phyloP scores from a whole-genome alignment of 2,797 vertebrate species.

The Pseudochirops corinnae region DNA sequence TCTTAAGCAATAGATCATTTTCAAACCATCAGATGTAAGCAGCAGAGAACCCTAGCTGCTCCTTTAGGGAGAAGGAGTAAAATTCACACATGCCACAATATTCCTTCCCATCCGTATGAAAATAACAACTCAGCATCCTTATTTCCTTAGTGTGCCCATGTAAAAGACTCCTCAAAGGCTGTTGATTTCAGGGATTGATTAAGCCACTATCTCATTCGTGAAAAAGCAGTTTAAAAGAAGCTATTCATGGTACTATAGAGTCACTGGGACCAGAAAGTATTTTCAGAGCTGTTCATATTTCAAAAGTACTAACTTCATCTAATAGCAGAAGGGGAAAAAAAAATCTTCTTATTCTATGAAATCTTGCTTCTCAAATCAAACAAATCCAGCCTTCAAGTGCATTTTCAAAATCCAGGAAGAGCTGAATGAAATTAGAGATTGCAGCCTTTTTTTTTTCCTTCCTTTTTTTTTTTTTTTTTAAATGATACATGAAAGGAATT shows the following conservation, averaged over 20 bases:
- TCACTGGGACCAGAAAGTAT: neutral
- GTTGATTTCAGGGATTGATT: conserved; percentile 52
- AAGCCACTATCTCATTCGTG: conserved; percentile 42
- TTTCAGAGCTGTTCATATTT: conserved; percentile 27
- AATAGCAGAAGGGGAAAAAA: conserved; percentile 38
- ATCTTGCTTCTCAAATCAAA: conserved; percentile 41
- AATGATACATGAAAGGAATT: conserved; percentile 73
- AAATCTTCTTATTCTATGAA: conserved; percentile 19
- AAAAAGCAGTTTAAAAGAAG: conserved; percentile 14
- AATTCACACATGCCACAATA: neutral
- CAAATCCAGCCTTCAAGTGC: conserved; percentile 68
- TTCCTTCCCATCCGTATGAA: conserved; percentile 11
- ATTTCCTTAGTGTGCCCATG: neutral
- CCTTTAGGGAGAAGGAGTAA: neutral
- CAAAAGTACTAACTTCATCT: conserved; percentile 24
- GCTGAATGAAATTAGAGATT: conserved; percentile 49
- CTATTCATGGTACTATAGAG: neutral
- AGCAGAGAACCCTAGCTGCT: neutral
- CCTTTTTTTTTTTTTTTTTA: neutral
- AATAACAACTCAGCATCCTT: neutral
- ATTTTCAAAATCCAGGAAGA: conserved; percentile 68
- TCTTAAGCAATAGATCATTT: neutral
- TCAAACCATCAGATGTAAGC: neutral
- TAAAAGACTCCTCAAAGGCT: conserved; percentile 38
- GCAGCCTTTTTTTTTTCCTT: conserved; percentile 40